Evolutionary conservation across 2,113 vertebrate genomes (phyloP).

Genomic region (Gavialis gangeticus): DNA sequence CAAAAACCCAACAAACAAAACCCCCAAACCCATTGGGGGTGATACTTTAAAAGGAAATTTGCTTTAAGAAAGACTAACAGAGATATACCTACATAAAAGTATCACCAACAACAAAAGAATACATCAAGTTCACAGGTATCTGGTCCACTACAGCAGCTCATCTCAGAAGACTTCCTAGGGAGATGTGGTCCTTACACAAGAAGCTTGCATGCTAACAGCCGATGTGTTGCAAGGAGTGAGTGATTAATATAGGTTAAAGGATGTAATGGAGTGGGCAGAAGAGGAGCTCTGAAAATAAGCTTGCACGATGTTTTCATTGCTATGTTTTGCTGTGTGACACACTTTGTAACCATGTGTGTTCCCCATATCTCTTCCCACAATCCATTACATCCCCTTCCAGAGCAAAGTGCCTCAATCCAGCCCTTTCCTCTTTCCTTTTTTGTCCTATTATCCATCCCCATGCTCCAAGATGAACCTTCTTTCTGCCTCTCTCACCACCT

Average conservation of each 20-base stretch:
- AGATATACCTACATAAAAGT: not conserved
- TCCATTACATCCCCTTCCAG: not conserved
- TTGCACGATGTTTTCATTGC: not conserved
- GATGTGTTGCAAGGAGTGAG: not conserved
- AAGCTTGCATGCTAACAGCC: not conserved
- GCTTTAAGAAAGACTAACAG: not conserved
- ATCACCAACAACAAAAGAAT: not conserved
- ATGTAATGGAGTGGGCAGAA: not conserved
- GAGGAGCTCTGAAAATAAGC: not conserved
- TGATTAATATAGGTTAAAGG: not conserved
- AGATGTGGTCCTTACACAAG: not conserved
- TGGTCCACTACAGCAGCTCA: not conserved
- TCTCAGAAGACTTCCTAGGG: not conserved
- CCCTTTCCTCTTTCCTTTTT: rapidly evolving
- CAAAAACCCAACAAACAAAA: too few species aligned
- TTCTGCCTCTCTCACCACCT: not conserved
- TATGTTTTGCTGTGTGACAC: not conserved
- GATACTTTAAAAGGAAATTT: too few species aligned
- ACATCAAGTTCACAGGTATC: not conserved
- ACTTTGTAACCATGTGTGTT: too few species aligned
- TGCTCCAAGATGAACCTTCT: not conserved
- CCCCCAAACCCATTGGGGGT: too few species aligned
- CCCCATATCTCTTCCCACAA: too few species aligned
- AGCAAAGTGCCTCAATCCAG: not conserved
- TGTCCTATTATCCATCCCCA: not conserved